phyloP scores from a whole-genome alignment of 2,888 invertebrate species.

The Scaptomyza flava region DNA sequence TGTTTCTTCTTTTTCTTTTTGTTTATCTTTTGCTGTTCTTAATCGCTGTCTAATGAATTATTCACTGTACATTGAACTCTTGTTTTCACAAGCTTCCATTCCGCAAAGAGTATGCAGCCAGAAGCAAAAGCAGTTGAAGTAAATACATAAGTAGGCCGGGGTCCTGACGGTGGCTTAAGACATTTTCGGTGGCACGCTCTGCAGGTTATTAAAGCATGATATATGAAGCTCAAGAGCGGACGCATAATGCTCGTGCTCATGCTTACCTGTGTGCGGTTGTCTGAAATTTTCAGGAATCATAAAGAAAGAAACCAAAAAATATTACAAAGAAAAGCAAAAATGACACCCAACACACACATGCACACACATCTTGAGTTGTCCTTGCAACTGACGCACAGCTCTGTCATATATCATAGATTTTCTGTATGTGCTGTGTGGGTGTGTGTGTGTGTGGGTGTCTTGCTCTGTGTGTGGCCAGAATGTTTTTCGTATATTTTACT shows the following conservation, averaged over 20 bases:
- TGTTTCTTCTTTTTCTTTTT: background rate
- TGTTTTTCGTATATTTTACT: conserved; percentile 10
- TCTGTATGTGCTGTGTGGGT: background rate
- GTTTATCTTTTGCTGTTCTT: conserved; percentile 5
- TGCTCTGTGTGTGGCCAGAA: background rate
- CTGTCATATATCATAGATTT: conserved; percentile 70
- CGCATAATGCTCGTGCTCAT: conserved; percentile 21
- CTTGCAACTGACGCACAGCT: conserved; percentile 57
- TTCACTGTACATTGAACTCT: conserved; percentile 34
- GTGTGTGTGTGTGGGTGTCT: conserved; percentile 8
- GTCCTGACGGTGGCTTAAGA: conserved; percentile 9
- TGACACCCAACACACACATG: conserved; percentile 11
- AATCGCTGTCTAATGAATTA: conserved; percentile 24
- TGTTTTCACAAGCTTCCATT: conserved; percentile 13
- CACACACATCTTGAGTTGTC: conserved; percentile 43
- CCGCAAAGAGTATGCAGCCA: background rate
- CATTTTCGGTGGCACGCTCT: conserved; percentile 38
- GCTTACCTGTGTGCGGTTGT: conserved; percentile 23
- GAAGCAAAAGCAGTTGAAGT: background rate
- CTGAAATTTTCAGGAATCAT: conserved; percentile 24
- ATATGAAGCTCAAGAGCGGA: conserved; percentile 44
- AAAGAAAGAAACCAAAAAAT: conserved; percentile 15
- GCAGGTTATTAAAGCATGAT: conserved; percentile 54
- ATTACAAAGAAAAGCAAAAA: conserved; percentile 3
- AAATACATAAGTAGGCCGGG: conserved; percentile 1